Base-by-base conservation (phyloP, 2,113 vertebrate species). In the Elgaria multicarinata region DNA sequence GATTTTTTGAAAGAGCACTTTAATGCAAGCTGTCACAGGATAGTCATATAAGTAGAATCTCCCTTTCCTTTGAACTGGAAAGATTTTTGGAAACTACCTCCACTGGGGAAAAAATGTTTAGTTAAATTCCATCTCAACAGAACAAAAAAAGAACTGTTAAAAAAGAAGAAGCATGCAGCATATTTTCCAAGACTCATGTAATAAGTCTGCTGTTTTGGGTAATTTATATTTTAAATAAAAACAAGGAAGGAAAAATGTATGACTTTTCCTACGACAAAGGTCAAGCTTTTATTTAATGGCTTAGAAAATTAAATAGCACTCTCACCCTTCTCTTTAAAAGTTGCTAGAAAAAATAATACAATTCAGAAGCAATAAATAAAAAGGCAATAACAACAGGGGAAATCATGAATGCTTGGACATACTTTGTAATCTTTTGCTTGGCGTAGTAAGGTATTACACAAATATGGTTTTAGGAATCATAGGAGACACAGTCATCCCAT, bases 271-370 rank as follows among this genome's bases (percentile, higher is more conserved):
- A 44, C 50, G 80, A 92, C n/a, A 55, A 58, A 94, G 85, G 33
- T 0, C 42, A n/a, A 1, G 16, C 53, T 83, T 67, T 81, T 75
- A 55, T 93, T 69, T 88, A 80, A 74, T 46, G 81, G 64, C 28
- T 88, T 90, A 84, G 66, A 0, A 50, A 10, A 0, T 46, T 12
- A 31, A 85, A 64, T 77, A 88, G 53, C 6, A 31, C 53, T 89
- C 16, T 91, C 33, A 26, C 42, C 53, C 36, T 87, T 62, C 79
- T 89, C 46, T 88, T 93, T 87, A 84, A 95, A 81, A 74, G 18
- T 69, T 3, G 13, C 16, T n/a, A 74, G 42, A 71, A 39, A 13
- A 4, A 8, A 16, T 50, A 69, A 74, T 8, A 91, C 22, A 85
- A 16, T 72, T 69, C 5, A 62, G 55, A 26, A 87, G 86, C 42